phyloP scores from a whole-genome alignment of 2,797 vertebrate species.

The Megalops cyprinoides region DNA sequence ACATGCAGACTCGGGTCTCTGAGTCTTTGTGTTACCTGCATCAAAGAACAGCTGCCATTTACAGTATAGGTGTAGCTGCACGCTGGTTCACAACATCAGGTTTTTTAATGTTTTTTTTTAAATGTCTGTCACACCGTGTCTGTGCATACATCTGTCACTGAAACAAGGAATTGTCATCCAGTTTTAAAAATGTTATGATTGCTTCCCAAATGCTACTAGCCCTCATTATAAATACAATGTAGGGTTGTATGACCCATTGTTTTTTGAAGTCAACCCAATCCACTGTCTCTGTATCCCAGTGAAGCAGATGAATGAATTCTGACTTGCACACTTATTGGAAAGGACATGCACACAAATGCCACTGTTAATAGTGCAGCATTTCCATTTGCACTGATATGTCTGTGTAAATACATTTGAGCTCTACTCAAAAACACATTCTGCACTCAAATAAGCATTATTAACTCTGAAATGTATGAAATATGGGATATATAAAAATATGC shows the following conservation, averaged over 20 bases:
- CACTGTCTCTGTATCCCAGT: not conserved
- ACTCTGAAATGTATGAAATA: conserved; percentile 30
- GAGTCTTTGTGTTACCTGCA: conserved; percentile 43
- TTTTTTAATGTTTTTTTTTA: not conserved
- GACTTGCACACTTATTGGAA: not conserved
- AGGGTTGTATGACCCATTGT: not conserved
- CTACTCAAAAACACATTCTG: not conserved
- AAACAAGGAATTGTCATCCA: conserved; percentile 27
- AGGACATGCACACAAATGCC: not conserved
- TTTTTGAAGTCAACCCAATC: not conserved
- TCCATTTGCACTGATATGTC: not conserved
- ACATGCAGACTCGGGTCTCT: conserved; percentile 38
- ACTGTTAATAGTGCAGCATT: not conserved
- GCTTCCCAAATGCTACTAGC: conserved; percentile 45
- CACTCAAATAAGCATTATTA: conserved; percentile 29
- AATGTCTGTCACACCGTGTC: conserved; percentile 23
- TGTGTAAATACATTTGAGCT: conserved; percentile 27
- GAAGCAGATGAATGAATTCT: conserved; percentile 16
- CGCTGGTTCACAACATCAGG: too few species aligned
- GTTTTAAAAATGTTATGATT: conserved; percentile 28
- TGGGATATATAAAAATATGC: conserved; percentile 8
- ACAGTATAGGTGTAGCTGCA: conserved; percentile 40
- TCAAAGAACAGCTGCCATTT: conserved; percentile 43
- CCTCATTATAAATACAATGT: not conserved
- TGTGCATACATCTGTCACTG: conserved; percentile 40